These are phyloP conservation scores for Dreissena rostriformis DNA, from an alignment of 1,140 invertebrate species.

Conservation along the genomic window DNA sequence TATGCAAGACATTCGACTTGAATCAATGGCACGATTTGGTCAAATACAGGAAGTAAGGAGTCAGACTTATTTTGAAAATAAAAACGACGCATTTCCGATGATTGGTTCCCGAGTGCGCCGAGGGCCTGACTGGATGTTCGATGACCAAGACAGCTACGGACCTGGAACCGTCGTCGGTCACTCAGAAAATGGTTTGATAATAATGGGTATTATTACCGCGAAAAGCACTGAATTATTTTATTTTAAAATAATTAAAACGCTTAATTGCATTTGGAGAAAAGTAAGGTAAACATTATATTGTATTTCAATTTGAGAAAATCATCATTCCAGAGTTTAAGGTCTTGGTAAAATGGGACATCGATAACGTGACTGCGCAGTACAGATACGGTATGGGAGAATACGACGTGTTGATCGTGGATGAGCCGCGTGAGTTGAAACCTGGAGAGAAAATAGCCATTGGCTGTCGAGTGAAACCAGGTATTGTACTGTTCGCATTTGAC, in stretches of 20 bases:
- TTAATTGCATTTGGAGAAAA: too few species aligned
- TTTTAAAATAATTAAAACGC: too few species aligned
- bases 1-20: too few species aligned
- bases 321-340: background rate
- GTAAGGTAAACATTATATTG: too few species aligned
- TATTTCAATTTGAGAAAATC: too few species aligned
- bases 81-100: constrained; percentile 13
- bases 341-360: constrained; percentile 18
- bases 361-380: background rate
- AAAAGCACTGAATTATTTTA: too few species aligned
- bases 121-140: constrained; percentile 58
- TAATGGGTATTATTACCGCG: too few species aligned
- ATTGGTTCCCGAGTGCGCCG: constrained; percentile 57
- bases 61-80: too few species aligned
- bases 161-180: constrained; percentile 63
- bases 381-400: constrained; percentile 6
- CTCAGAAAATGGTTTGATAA: too few species aligned
- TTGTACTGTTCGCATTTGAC: background rate
- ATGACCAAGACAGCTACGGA: constrained; percentile 54
- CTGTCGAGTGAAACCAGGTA: constrained; percentile 28
- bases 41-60: too few species aligned
- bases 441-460: constrained; percentile 11
- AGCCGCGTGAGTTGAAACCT: background rate
- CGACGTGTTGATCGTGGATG: constrained; percentile 27
- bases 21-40: too few species aligned